A percentile compares a stretch with the other conserved stretches of the same genome.
Evolutionary conservation across 2,888 invertebrate genomes (phyloP).

Genomic region (Agriopis leucophaearia): DNA sequence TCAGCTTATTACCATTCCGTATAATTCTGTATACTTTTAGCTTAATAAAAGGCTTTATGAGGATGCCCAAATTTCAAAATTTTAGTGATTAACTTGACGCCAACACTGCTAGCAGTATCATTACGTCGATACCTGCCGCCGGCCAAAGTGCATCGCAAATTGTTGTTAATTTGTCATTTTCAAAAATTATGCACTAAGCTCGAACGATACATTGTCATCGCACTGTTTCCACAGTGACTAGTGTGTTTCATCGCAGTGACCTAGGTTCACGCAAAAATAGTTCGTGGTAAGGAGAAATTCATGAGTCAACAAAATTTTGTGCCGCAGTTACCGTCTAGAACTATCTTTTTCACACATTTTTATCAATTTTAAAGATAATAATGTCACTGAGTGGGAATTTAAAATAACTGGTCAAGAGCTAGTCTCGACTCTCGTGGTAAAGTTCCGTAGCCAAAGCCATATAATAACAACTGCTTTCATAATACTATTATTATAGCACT

Average conservation of each 20-base stretch:
- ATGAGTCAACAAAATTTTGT: background rate
- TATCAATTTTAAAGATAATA: too few species aligned
- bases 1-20: background rate
- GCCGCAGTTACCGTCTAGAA: too few species aligned
- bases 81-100: background rate
- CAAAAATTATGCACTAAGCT: slow-evolving; percentile 66
- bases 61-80: background rate
- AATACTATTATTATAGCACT: too few species aligned
- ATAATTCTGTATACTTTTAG: background rate
- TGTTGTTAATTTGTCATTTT: slow-evolving; percentile 47
- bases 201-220: slow-evolving; percentile 74
- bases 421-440: too few species aligned
- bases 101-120: slow-evolving; percentile 9
- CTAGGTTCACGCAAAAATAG: background rate
- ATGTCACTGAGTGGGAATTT: too few species aligned
- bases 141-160: slow-evolving; percentile 34
- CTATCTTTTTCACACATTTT: too few species aligned
- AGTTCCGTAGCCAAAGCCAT: too few species aligned
- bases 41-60: background rate
- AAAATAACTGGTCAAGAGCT: too few species aligned
- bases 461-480: too few species aligned
- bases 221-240: slow-evolving; percentile 61
- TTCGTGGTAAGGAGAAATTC: too few species aligned
- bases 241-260: slow-evolving; percentile 13
- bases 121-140: slow-evolving; percentile 25